Conservation (phyloP, 1,140 invertebrate genomes). For the Microplitis demolitor region DNA sequence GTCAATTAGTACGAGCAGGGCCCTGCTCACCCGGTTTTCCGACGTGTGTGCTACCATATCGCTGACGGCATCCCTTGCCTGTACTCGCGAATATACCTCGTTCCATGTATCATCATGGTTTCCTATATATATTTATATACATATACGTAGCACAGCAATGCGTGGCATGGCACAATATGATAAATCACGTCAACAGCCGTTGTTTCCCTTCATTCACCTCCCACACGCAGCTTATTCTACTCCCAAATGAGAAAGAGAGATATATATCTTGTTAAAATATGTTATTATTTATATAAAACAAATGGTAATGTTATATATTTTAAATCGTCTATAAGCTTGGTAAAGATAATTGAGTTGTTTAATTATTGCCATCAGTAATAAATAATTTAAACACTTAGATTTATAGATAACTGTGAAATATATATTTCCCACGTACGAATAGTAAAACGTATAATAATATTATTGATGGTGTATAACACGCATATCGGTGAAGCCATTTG, state of each 20-base stretch:
- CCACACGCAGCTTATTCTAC: constrained; percentile 23
- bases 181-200: constrained; percentile 61
- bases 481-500: constrained; percentile 63
- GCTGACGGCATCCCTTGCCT: constrained; percentile 1
- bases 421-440: not conserved
- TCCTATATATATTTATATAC: constrained; percentile 52
- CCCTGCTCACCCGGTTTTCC: constrained; percentile 27
- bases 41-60: constrained; percentile 4
- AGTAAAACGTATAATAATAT: constrained; percentile 8
- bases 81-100: constrained; percentile 17
- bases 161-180: constrained; percentile 47
- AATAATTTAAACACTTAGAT: too few species aligned
- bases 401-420: not conserved
- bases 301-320: too few species aligned
- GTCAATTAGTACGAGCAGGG: constrained; percentile 59
- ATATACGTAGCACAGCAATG: constrained; percentile 45
- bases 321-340: too few species aligned
- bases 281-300: too few species aligned
- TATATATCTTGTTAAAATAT: too few species aligned
- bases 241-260: too few species aligned
- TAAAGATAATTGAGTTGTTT: too few species aligned
- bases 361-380: too few species aligned
- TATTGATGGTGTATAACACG: constrained; percentile 47
- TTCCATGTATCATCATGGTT: constrained; percentile 55
- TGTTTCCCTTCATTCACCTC: constrained; percentile 48